Evolutionary conservation across 2,888 invertebrate genomes (phyloP), one percentile per base, ranked within the genome.

Genomic region (Drosophila engyochracea): DNA sequence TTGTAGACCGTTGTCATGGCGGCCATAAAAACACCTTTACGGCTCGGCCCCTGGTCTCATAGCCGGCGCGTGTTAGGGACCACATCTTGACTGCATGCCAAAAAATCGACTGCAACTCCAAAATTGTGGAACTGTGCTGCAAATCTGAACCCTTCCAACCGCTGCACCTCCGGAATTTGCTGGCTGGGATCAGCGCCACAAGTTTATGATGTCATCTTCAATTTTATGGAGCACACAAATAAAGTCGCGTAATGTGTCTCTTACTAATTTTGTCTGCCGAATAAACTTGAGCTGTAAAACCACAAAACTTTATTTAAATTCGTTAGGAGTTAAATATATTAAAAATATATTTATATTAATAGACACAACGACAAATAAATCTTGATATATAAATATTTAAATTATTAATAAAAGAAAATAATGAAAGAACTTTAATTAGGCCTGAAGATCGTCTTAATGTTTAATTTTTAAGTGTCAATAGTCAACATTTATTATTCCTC

Each of bases 1-100:
- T 28, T 28, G 47, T 47, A 47, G 25, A 47, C 47, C 54, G 70
- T 70, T 73, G 73, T 66, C 81, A 58, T 71, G 73, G 81, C 77
- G 74, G 74, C 83, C 74, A 90, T 90, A 90, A 85, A 85, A 85
- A 90, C 85, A 90, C 85, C 81, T 85, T 85, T 89, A 90, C 88
- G 79, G 85, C 76, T 66, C 58, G 47, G 60, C 57, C 22, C 16
- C 33, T 44, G 19, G 22, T 41, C 52, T 31, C 54, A 22, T 6
- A 33, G 39, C 41, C 28, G 33, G 25, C 69, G 70, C 69, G 69
- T 67, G 67, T 64, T 69, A 70, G 68, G 39, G 67, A 71, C 57
- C 88, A 71, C 72, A 89, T 88, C 88, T 90, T 89, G 90, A 85
- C 85, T 89, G 88, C 80, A 73, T 85, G 85, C 83, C 85, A 89